phyloP scores from a whole-genome alignment of 1,140 invertebrate species.

The Anthonomus grandis region DNA sequence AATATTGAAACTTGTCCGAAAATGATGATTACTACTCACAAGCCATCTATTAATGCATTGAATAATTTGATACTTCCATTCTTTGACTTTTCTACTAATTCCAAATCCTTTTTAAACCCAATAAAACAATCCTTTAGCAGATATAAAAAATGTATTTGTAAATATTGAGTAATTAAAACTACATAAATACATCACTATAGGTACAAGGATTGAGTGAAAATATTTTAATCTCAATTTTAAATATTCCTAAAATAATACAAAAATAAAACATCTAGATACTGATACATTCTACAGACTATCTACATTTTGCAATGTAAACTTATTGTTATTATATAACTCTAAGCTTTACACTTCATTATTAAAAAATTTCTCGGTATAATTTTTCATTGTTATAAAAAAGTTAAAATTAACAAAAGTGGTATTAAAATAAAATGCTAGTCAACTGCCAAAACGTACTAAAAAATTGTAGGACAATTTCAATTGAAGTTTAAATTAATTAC shows the following conservation, averaged over 20 bases:
- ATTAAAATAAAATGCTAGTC: no score
- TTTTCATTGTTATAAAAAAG: not conserved
- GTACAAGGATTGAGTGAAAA: slow-evolving; percentile 17
- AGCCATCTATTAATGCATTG: no score
- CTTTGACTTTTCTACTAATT: no score
- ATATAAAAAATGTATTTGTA: slow-evolving; percentile 19
- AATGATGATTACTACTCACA: no score
- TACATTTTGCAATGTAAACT: not conserved
- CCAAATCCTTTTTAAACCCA: no score
- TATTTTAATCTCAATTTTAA: slow-evolving; percentile 5
- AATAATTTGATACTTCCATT: no score
- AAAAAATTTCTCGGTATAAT: not conserved
- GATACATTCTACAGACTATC: not conserved
- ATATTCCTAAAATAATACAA: slow-evolving; percentile 1
- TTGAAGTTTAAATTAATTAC: no score
- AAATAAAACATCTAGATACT: slow-evolving; percentile 9
- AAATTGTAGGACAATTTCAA: no score
- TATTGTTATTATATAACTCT: not conserved
- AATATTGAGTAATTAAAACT: slow-evolving; percentile 17
- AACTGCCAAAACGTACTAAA: no score
- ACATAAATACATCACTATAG: slow-evolving; percentile 8
- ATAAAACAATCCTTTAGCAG: no score
- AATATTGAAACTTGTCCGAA: no score
- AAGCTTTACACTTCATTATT: not conserved
- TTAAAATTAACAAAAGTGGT: not conserved